Evolutionary conservation across 2,113 vertebrate genomes (phyloP), one percentile per base, ranked within the genome.

Genomic region (Tiliqua scincoides): DNA sequence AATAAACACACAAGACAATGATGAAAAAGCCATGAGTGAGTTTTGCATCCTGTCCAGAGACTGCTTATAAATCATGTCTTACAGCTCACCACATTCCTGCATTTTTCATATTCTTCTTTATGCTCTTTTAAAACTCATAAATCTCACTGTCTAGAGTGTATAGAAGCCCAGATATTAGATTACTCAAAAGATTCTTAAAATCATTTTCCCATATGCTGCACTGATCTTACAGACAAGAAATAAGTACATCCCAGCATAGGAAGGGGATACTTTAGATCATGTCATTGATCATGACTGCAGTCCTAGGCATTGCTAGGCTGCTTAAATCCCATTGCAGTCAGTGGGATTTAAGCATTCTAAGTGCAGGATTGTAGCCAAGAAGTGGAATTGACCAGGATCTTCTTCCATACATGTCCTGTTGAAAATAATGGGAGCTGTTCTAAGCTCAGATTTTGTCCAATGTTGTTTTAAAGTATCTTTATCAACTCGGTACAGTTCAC

Each of bases 31-130:
- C 37, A 32, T 75, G 37, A 63, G 57, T 74, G 6, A 48, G 37
- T 71, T 84, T 48, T 75, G n/a, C 18, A 73, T 15, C 17, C 12
- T 32, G 37, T 23, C 32, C 30, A 63, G 59, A 3, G 18, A 37
- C 43, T 76, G 61, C 15, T 40, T 84, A 75, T 67, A 76, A 76
- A 52, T n/a, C 27, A 27, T 65, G 43, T 48, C 65, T 65, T 52
- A 52, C 59, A 65, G 72, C 83, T 65, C 21, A 30, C 83, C 5
- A 35, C 27, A 65, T 75, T 67, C 72, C 61, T 65, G 30, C 30
- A 76, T 67, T 76, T 84, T 84, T 84, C 72, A 84, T 65, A 84
- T 84, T 65, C 27, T 25, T 73, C 54, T 76, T 65, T 65, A 76
- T 65, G 61, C 72, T 48, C 21, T 23, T 48, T 74, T 84, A 35